A percentile compares a stretch with the other conserved stretches of the same genome.
phyloP scores from a whole-genome alignment of 2,888 invertebrate genomes.

The Spodoptera picta region DNA sequence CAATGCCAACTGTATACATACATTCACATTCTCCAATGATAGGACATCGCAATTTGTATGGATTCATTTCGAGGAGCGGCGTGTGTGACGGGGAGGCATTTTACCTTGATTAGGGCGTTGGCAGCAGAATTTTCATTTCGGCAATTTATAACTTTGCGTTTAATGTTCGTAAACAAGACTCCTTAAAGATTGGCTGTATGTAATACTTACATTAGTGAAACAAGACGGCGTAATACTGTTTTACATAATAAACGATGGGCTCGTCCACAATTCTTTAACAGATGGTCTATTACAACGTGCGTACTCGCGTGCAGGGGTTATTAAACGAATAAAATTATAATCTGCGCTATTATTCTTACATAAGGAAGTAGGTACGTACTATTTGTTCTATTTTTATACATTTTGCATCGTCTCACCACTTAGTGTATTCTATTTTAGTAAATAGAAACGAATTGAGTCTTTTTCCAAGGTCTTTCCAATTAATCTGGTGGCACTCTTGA shows the following conservation, averaged over 20 bases:
- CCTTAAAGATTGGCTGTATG: constrained; percentile 1
- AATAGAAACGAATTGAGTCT: constrained; percentile 12
- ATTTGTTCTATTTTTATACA: constrained; percentile 37
- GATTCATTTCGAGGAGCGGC: constrained; percentile 36
- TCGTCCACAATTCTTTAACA: constrained; percentile 22
- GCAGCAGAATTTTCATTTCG: constrained; percentile 24
- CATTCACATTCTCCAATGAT: constrained; percentile 40
- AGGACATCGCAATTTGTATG: constrained; percentile 30
- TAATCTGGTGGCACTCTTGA: constrained; percentile 24
- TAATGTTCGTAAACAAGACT: constrained; percentile 3
- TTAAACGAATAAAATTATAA: constrained; percentile 49
- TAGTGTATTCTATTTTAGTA: constrained; percentile 18
- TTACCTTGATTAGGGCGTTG: constrained; percentile 29
- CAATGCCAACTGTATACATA: constrained; percentile 17
- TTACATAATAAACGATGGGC: constrained; percentile 16
- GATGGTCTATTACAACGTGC: constrained; percentile 40
- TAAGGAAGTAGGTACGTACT: constrained; percentile 17
- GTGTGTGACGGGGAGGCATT: constrained; percentile 18
- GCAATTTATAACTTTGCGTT: constrained; percentile 5
- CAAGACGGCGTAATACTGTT: constrained; percentile 12
- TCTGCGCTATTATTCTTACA: constrained; percentile 26
- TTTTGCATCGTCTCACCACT: constrained; percentile 21
- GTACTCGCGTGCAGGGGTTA: constrained; percentile 46
- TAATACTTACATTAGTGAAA: constrained; percentile 7
- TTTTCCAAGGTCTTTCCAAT: constrained; percentile 23